phyloP scores from a whole-genome alignment of 2,797 vertebrate species.

The Agapornis canus region DNA sequence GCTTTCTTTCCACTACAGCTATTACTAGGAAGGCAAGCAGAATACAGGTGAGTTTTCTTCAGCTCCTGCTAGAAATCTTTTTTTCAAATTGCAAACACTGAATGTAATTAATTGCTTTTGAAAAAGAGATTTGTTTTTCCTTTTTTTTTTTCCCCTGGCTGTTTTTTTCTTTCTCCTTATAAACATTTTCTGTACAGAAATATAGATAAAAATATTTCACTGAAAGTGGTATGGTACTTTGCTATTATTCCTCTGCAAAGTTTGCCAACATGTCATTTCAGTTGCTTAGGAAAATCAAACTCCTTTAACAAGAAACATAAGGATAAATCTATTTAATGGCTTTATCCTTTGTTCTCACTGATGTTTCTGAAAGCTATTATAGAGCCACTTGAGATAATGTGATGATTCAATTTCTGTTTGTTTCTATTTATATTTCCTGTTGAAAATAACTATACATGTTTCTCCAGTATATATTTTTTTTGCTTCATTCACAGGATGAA shows the following conservation, averaged over 20 bases:
- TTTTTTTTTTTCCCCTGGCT: neutral
- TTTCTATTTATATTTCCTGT: neutral
- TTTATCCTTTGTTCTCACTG: neutral
- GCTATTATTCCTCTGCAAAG: neutral
- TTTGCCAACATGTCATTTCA: neutral
- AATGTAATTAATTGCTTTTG: neutral
- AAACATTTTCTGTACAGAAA: neutral
- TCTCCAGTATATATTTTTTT: neutral
- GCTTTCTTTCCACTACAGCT: constrained; percentile 31
- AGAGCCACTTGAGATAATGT: neutral
- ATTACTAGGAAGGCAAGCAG: neutral
- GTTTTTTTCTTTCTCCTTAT: neutral
- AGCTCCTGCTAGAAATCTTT: neutral
- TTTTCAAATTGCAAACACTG: neutral
- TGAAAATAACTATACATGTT: neutral
- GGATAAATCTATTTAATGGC: neutral
- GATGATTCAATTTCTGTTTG: neutral
- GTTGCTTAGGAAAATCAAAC: neutral
- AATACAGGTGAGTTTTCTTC: constrained; percentile 63
- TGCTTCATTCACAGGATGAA: constrained; percentile 78
- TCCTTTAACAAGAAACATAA: neutral
- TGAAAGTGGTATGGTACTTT: neutral
- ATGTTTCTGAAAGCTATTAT: neutral
- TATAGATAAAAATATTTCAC: neutral
- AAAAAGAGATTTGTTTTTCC: neutral